A percentile compares a stretch with the other conserved stretches of the same genome.
Conservation (phyloP, 2,113 vertebrate genomes). For the Anarrhichthys ocellatus region DNA sequence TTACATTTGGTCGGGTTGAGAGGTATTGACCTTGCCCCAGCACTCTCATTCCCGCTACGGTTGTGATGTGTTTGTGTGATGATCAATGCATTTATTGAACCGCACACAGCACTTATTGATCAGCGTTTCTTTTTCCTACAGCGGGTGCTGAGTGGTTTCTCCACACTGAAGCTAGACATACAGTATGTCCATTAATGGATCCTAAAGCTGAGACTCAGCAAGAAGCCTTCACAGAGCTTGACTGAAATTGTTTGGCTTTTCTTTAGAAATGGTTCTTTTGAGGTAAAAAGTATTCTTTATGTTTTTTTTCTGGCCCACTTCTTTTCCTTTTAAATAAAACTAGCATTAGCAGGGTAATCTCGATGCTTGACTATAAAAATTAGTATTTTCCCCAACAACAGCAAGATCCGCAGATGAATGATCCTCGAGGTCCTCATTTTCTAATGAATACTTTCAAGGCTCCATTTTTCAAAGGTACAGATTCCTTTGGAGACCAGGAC, state of each 20-base stretch:
- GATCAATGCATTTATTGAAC: constrained; percentile 77
- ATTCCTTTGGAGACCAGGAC: constrained; percentile 64
- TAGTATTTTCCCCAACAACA: too few species aligned
- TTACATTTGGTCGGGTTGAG: constrained; percentile 16
- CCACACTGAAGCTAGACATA: constrained; percentile 23
- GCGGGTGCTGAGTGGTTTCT: constrained; percentile 56
- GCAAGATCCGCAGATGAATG: too few species aligned
- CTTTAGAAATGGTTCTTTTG: constrained; percentile 37
- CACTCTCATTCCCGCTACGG: constrained; percentile 59
- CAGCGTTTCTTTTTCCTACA: constrained; percentile 67
- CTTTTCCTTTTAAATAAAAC: constrained; percentile 44
- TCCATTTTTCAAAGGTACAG: constrained; percentile 66
- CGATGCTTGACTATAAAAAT: constrained; percentile 61
- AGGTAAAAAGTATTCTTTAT: constrained; percentile 11
- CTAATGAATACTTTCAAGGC: constrained; percentile 71
- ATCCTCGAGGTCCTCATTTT: too few species aligned
- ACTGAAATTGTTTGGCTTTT: constrained; percentile 15
- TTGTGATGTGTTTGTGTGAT: constrained; percentile 65
- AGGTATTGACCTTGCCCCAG: constrained; percentile 65
- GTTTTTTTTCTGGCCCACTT: constrained; percentile 44
- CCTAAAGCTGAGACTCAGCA: constrained; percentile 38
- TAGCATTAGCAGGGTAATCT: constrained; percentile 58
- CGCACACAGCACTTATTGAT: constrained; percentile 66
- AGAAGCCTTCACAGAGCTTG: not conserved
- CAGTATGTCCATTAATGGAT: constrained; percentile 49